Evolutionary conservation across 2,113 vertebrate genomes (phyloP), one percentile per base, ranked within the genome.

Genomic region (Ameiurus melas): DNA sequence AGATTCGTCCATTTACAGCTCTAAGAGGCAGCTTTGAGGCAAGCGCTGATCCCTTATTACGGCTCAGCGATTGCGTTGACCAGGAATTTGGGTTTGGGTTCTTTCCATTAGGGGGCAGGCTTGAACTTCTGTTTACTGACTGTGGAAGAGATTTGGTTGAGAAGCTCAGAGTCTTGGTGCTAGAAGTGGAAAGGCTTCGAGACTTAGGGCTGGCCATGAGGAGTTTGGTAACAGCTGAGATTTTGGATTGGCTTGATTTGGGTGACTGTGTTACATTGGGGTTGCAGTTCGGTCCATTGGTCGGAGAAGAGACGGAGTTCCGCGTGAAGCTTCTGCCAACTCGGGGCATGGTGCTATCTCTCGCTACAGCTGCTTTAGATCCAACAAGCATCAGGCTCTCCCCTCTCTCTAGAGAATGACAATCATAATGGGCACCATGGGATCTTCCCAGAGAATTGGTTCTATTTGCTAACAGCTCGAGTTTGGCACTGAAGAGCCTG

Each of bases 61-160:
- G 96, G 92, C 98, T 97, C 70, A 99, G 95, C 13, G 98, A 99
- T 93, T 99, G 98, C 0, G 98, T 99, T 47, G 98, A 98, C 98
- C 98, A 99, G 85, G 97, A 96, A 80, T 89, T 89, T 64, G 88
- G 86, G 78, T 66, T 90, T 39, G 81, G 90, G 80, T 86, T 90
- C 85, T 92, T 99, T 55, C 96, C 97, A 66, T 96, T 97, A 0
- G 97, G 94, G 60, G 97, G 97, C 85, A 97, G 92, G 84, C 94
- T 96, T 91, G 97, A 94, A 92, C 97, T 98, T 93, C 98, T 96
- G 85, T 96, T 97, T 55, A 96, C 91, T 0, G 96, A 94, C 94
- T 99, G 97, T 17, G 97, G 98, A 89, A 99, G 95, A 8, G 98
- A 99, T 94, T 99, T 99, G 87, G 97, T 99, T 1, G 98, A 99